These are phyloP conservation scores for Ailurus styani DNA, from an alignment of 2,113 vertebrate species.

Conservation along the genomic window DNA sequence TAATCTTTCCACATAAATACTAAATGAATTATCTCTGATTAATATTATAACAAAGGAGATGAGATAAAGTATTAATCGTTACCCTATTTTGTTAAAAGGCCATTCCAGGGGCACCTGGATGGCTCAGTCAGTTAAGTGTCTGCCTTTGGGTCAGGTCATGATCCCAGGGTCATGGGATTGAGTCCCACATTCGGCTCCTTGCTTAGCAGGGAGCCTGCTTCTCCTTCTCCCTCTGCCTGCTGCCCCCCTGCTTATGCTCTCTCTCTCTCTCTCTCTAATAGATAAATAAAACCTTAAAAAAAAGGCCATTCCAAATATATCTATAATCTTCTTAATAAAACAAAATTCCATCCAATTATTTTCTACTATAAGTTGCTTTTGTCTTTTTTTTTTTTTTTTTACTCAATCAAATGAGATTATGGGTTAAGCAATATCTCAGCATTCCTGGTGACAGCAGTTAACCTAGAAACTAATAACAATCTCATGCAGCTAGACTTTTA, in stretches of 20 bases:
- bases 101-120: not conserved
- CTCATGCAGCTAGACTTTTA: not conserved
- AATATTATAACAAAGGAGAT: not conserved
- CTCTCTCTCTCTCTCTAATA: too few relatives aligned
- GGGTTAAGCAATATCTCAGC: not conserved
- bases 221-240: too few relatives aligned
- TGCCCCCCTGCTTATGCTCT: too few relatives aligned
- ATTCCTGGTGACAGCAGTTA: not conserved
- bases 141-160: not conserved
- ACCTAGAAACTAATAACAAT: not conserved
- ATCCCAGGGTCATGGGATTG: too few relatives aligned
- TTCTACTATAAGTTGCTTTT: not conserved
- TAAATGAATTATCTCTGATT: conserved; percentile 39
- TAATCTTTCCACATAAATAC: not conserved
- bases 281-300: too few relatives aligned
- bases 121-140: not conserved
- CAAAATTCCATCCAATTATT: conserved; percentile 42
- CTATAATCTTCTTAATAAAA: conserved; percentile 43
- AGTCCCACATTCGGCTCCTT: too few relatives aligned
- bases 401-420: not conserved
- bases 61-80: conserved; percentile 21
- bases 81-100: conserved; percentile 29
- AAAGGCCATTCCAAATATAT: conserved; percentile 5
- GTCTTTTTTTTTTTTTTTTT: not conserved
- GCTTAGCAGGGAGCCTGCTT: too few relatives aligned